A percentile compares a stretch with the other conserved stretches of the same genome.
Evolutionary conservation across 2,797 vertebrate genomes (phyloP).

Genomic region (Otolemur crassicaudatus): DNA sequence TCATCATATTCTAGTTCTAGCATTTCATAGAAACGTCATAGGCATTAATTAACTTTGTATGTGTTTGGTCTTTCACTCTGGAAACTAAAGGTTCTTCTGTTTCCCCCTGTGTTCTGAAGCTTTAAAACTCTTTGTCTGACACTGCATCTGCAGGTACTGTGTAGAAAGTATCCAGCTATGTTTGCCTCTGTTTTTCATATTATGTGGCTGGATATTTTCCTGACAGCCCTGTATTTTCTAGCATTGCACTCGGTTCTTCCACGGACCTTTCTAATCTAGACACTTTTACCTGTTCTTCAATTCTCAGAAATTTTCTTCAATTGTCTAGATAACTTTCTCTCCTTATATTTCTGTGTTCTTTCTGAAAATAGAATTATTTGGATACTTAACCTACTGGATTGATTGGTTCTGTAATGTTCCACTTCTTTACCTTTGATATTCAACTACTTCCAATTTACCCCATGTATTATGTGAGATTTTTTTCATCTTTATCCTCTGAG

Average conservation of each 20-base stretch:
- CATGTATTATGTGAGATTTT: neutral
- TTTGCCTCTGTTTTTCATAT: no score
- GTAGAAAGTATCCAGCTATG: no score
- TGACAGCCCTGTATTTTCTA: neutral
- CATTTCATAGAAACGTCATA: neutral
- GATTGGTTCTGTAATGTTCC: neutral
- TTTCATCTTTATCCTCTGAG: neutral
- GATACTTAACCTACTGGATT: neutral
- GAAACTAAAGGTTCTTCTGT: neutral
- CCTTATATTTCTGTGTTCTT: neutral
- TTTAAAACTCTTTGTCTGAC: neutral
- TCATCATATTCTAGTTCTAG: no score
- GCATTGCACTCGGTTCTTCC: neutral
- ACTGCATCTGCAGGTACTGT: no score
- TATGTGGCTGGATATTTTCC: no score
- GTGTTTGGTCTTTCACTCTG: neutral
- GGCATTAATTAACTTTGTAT: neutral
- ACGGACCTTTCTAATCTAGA: neutral
- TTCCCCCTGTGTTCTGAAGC: neutral
- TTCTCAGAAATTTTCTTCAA: neutral
- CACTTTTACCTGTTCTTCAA: neutral
- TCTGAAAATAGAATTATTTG: neutral
- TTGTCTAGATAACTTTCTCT: neutral
- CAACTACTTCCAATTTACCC: neutral
- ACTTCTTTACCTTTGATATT: neutral